Conservation (phyloP, 2,888 invertebrate genomes). For the Drosophila conformis region DNA sequence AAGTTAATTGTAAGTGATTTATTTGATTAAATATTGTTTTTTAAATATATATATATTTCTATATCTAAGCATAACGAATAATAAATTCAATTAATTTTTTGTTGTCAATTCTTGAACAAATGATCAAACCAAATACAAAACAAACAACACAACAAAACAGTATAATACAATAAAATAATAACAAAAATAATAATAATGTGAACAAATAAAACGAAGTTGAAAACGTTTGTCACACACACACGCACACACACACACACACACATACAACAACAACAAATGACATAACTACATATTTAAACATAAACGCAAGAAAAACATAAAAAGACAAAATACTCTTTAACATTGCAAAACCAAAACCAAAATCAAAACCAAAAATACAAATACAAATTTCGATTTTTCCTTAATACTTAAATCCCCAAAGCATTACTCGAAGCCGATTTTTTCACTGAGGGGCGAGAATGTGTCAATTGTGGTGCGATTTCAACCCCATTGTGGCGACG, state of each 20-base stretch:
- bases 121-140: slow-evolving; percentile 43
- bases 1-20: slow-evolving; percentile 11
- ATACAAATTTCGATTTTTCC: slow-evolving; percentile 41
- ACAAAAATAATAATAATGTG: slow-evolving; percentile 7
- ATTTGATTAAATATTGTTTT: slow-evolving; percentile 12
- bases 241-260: slow-evolving; percentile 33
- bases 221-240: slow-evolving; percentile 49
- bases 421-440: slow-evolving; percentile 85
- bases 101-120: slow-evolving; percentile 59
- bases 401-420: slow-evolving; percentile 66
- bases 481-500: slow-evolving; percentile 99
- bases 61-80: slow-evolving; percentile 72
- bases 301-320: slow-evolving; percentile 10
- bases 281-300: slow-evolving; percentile 29
- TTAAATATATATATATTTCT: slow-evolving; percentile 37
- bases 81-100: slow-evolving; percentile 85
- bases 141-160: slow-evolving; percentile 40
- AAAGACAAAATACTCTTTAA: slow-evolving; percentile 10
- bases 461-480: slow-evolving; percentile 99
- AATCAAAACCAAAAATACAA: slow-evolving; percentile 13
- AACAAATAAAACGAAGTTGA: slow-evolving; percentile 30
- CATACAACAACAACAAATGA: slow-evolving; percentile 11
- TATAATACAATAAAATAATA: slow-evolving; percentile 19
- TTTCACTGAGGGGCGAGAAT: slow-evolving; percentile 95
- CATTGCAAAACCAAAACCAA: slow-evolving; percentile 21